Evolutionary conservation across 2,113 vertebrate genomes (phyloP), one percentile per base, ranked within the genome.

Genomic region (Cygnus atratus): DNA sequence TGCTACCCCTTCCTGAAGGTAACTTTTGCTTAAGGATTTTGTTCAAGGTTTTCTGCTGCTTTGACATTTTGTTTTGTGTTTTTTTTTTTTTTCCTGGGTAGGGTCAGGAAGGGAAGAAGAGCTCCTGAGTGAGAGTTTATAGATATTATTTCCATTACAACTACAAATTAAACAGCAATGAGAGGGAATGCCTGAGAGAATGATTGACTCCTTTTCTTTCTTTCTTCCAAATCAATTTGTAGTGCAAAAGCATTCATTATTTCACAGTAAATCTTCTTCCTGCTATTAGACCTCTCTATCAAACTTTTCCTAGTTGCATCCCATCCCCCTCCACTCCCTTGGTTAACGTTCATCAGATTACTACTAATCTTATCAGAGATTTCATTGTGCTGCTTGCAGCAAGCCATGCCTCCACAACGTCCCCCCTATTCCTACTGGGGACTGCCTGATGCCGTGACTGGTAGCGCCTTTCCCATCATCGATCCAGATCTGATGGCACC

Each of bases 111-210:
- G 37, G 20, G 57, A 70, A 90, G 31, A 74, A 70, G 24, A 44
- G 6, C 75, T 86, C 39, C 72, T 44, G n/a, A 80, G n/a, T 71
- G 50, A 70, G 13, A 52, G 12, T 65, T 94, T 87, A 61, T 65
- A 72, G 81, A 39, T 90, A 75, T 11, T 95, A 84, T 91, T 96
- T 91, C 55, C 74, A 58, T 90, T 92, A 29, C 66, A 92, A 83
- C 89, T 82, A 75, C 58, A 87, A 75, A 87, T 73, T 75, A 92
- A 93, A 87, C 5, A 61, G 80, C 19, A 20, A 31, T 7, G 26
- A 80, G 41, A 78, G 29, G 41, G 28, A 68, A 65, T 16, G 37
- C 39, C 26, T 72, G 35, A 62, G 65, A 54, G 22, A 84, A 91
- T 46, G 18, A 67, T 7, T 74, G 33, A 13, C 4, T 13, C 3